Base-by-base conservation (phyloP, 2,888 invertebrate species). In the Sialis lutaria region DNA sequence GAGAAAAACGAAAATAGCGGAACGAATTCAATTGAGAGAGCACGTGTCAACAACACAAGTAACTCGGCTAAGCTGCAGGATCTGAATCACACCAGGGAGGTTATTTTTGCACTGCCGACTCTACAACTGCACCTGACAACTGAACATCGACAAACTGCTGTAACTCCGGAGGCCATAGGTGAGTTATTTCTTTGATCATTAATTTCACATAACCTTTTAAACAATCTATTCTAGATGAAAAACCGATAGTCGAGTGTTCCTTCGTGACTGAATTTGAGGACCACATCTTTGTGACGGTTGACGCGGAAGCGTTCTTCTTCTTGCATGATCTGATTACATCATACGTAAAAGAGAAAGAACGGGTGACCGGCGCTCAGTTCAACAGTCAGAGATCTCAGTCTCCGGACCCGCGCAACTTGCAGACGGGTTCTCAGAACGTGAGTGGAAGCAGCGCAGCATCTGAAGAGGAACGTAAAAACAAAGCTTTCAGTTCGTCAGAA, bases 191-290 rank as follows among this genome's bases (percentile, higher is more conserved):
- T 22, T 22, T 22, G 22, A 22, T 22, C 4, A 4, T 22, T 22
- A 2, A 2, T 22, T 35, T 35, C n/a, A 8, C n/a, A n/a, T 3
- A 35, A 35, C 35, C 4, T 4, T 35, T 6, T 12, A 37, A 37
- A n/a, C 9, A 32, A 10, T 50, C 48, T 53, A 50, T 57, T 57
- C 12, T 57, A 82, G 84, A 77, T 55, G 77, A 77, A 47, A 90
- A 89, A 63, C 92, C 95, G 2, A 74, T 81, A 44, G 95, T 97
- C 33, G 86, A 92, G 57, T 95, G 95, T 70, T 91, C 91, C 64
- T 96, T 98, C 65, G 91, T 96, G 50, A 96, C 96, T 2, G 95
- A 97, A 67, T 97, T 98, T 67, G 93, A 96, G 63, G 95, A 96
- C 66, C 95, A 96, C 64, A 96, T 97, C 58, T 93, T 91, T 66